Base-by-base conservation (phyloP, 1,140 invertebrate genomes). In the Pygmarrhopalites habei region DNA sequence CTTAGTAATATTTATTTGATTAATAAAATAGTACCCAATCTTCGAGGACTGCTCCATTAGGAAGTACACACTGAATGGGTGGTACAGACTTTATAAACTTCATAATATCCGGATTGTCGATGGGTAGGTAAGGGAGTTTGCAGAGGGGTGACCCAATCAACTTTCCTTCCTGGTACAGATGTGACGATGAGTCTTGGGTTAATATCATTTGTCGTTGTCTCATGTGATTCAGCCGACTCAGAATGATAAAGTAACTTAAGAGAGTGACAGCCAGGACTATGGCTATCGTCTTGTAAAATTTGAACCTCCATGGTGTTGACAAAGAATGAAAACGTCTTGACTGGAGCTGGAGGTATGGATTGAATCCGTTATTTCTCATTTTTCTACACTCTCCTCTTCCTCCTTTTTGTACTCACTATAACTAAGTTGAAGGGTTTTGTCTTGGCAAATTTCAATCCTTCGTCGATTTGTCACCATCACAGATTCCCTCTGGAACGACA, bases 281-380 rank as follows among this genome's bases (percentile, higher is more conserved):
- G 7, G 17, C 10, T 7, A 39, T 81, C 77, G 23, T 80, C 74
- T 68, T 84, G 76, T 19, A 39, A n/a, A n/a, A n/a, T n/a, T n/a
- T n/a, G n/a, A n/a, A n/a, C n/a, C n/a, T n/a, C n/a, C n/a, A n/a
- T n/a, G n/a, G n/a, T n/a, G n/a, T n/a, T n/a, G n/a, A n/a, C n/a
- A n/a, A n/a, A n/a, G n/a, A n/a, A n/a, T n/a, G n/a, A n/a, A n/a
- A n/a, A n/a, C n/a, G n/a, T n/a, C n/a, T n/a, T n/a, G n/a, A n/a
- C n/a, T n/a, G n/a, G n/a, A n/a, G n/a, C n/a, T n/a, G n/a, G n/a
- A n/a, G n/a, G n/a, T n/a, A n/a, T n/a, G n/a, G n/a, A n/a, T n/a
- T n/a, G n/a, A n/a, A n/a, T n/a, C n/a, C n/a, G n/a, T n/a, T n/a
- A n/a, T n/a, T n/a, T n/a, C n/a, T n/a, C n/a, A n/a, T n/a, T n/a